phyloP scores from a whole-genome alignment of 35 echinoderm and acorn worm genomes.

The Strongylocentrotus purpuratus region DNA sequence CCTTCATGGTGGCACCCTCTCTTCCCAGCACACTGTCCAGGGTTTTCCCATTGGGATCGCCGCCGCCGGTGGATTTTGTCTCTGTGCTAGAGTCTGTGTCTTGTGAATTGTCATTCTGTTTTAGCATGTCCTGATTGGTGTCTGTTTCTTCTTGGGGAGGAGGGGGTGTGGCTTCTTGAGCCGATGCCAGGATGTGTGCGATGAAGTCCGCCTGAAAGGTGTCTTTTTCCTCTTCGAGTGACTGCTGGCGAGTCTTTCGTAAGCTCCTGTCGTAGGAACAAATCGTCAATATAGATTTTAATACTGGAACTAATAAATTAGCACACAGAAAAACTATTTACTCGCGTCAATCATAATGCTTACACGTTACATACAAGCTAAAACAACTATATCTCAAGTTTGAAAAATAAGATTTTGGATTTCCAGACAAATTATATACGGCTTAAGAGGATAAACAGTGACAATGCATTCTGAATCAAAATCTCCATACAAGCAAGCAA shows the following conservation, averaged over 20 bases:
- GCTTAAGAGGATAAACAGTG: too few species aligned
- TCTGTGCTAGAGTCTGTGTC: background rate
- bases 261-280: slow-evolving; percentile 61
- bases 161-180: background rate
- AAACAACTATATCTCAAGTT: too few species aligned
- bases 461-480: too few species aligned
- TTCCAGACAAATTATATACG: too few species aligned
- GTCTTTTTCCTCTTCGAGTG: slow-evolving; percentile 45
- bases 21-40: slow-evolving; percentile 20
- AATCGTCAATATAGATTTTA: background rate
- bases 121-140: slow-evolving; percentile 31
- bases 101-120: slow-evolving; percentile 12
- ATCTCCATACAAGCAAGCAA: too few species aligned
- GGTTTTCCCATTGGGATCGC: slow-evolving; percentile 37
- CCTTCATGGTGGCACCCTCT: slow-evolving; percentile 33
- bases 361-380: too few species aligned
- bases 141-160: slow-evolving; percentile 32
- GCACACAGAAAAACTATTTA: too few species aligned
- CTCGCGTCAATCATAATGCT: too few species aligned
- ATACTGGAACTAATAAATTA: too few species aligned
- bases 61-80: slow-evolving; percentile 22
- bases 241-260: slow-evolving; percentile 76
- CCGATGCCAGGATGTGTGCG: background rate
- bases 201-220: slow-evolving; percentile 2
- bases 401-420: too few species aligned